These are phyloP conservation scores for Xylota sylvarum DNA, from an alignment of 2,888 invertebrate species.

Conservation along the genomic window DNA sequence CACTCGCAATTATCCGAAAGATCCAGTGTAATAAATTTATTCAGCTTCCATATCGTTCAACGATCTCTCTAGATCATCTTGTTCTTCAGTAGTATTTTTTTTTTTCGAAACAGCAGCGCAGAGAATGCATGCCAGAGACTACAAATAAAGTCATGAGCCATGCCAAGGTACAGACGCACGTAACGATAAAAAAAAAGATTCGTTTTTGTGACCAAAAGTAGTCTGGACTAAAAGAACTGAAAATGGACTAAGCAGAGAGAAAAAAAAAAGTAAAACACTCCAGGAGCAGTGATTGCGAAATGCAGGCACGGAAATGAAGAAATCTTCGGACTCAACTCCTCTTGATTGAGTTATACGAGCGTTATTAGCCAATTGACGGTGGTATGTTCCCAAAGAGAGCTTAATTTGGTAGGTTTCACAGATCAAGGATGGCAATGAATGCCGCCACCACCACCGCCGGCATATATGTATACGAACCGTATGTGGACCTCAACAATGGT, in stretches of 20 bases:
- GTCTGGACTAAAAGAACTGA: conserved; percentile 22
- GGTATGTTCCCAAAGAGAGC: conserved; percentile 69
- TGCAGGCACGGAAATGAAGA: conserved; percentile 69
- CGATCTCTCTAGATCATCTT: conserved; percentile 76
- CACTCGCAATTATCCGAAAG: conserved; percentile 78
- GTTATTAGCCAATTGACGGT: conserved; percentile 76
- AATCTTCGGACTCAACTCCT: conserved; percentile 59
- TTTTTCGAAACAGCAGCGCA: neutral
- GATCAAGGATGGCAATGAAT: conserved; percentile 69
- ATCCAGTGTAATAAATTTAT: conserved; percentile 78
- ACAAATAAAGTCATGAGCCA: conserved; percentile 74
- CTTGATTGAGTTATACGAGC: conserved; percentile 77
- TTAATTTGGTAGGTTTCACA: conserved; percentile 72
- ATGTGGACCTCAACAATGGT: conserved; percentile 35
- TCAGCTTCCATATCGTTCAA: conserved; percentile 77
- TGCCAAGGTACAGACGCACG: conserved; percentile 44
- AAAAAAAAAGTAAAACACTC: conserved; percentile 23
- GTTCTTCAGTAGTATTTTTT: conserved; percentile 33
- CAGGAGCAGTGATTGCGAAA: conserved; percentile 58
- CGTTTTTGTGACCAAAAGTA: conserved; percentile 70
- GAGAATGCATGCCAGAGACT: conserved; percentile 43
- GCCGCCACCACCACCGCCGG: conserved; percentile 53
- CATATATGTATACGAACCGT: conserved; percentile 1
- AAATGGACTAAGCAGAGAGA: conserved; percentile 14
- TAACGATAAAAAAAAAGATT: conserved; percentile 1